Evolutionary conservation across 1,140 invertebrate genomes (phyloP).

Genomic region (Zaprionus kolodkinae): DNA sequence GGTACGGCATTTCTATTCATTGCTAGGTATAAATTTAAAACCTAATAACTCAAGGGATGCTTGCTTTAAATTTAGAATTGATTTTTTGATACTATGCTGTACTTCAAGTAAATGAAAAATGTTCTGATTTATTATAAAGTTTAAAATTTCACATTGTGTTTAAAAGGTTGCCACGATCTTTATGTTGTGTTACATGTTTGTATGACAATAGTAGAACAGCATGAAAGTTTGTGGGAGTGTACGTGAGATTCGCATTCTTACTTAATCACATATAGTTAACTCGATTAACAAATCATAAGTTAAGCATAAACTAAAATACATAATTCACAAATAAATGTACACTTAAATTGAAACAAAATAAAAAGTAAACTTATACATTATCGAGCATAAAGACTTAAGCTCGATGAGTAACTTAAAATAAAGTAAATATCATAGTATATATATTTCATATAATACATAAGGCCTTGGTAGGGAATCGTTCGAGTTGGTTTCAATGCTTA

Average conservation of each 20-base stretch:
- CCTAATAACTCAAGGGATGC: conserved; percentile 53
- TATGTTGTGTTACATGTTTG: conserved; percentile 48
- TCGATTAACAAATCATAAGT: conserved; percentile 44
- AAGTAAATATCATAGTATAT: conserved; percentile 36
- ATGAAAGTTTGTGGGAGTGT: conserved; percentile 42
- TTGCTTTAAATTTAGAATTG: conserved; percentile 53
- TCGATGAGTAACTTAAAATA: conserved; percentile 57
- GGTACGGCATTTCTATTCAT: conserved; percentile 27
- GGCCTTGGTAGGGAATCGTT: conserved; percentile 56
- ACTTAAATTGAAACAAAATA: conserved; percentile 71
- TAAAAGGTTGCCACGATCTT: conserved; percentile 65
- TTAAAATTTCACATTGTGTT: conserved; percentile 59
- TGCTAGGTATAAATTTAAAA: conserved; percentile 51
- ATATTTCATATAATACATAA: conserved; percentile 81
- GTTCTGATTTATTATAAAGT: conserved; percentile 73
- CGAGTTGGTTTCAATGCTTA: conserved; percentile 59
- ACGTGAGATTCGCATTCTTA: conserved; percentile 73
- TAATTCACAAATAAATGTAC: conserved; percentile 73
- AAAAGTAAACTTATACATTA: conserved; percentile 58
- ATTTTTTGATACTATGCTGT: conserved; percentile 25
- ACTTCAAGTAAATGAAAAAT: conserved; percentile 68
- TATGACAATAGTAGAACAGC: conserved; percentile 35
- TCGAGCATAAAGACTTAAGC: conserved; percentile 47
- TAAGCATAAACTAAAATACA: conserved; percentile 66
- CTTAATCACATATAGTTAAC: conserved; percentile 65